Evolutionary conservation across 2,113 vertebrate species (phyloP).

Genomic region (Caranx ignobilis): DNA sequence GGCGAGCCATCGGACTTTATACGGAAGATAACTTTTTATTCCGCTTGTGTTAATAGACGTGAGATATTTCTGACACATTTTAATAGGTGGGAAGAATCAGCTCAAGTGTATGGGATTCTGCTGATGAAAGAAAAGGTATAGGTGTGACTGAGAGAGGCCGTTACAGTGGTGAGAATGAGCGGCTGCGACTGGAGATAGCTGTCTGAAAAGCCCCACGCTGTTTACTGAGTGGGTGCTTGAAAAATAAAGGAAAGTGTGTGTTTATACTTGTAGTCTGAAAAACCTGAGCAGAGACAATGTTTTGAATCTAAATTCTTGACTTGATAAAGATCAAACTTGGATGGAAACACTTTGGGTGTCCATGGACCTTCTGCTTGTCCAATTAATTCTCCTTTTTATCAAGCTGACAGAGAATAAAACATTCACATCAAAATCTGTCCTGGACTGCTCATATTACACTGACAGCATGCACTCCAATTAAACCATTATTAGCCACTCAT

Average conservation of each 20-base stretch:
- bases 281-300: not conserved
- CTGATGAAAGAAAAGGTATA: conserved; percentile 51
- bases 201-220: not conserved
- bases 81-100: conserved; percentile 60
- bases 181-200: not conserved
- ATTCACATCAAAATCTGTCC: not conserved
- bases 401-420: not conserved
- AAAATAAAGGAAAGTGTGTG: too few species aligned
- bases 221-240: conserved; percentile 5
- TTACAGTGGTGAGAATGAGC: conserved; percentile 29
- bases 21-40: conserved; percentile 24
- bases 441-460: not conserved
- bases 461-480: not conserved
- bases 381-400: not conserved
- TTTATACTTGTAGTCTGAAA: too few species aligned
- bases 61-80: conserved; percentile 59
- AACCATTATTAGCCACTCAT: not conserved
- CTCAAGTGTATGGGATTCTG: conserved; percentile 55
- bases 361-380: not conserved
- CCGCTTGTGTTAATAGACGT: conserved; percentile 15
- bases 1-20: not conserved
- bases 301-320: not conserved
- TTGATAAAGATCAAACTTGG: not conserved
- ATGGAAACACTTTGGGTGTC: not conserved
- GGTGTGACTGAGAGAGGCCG: conserved; percentile 44